phyloP scores from a whole-genome alignment of 2,113 vertebrate species.

The Cebus imitator region DNA sequence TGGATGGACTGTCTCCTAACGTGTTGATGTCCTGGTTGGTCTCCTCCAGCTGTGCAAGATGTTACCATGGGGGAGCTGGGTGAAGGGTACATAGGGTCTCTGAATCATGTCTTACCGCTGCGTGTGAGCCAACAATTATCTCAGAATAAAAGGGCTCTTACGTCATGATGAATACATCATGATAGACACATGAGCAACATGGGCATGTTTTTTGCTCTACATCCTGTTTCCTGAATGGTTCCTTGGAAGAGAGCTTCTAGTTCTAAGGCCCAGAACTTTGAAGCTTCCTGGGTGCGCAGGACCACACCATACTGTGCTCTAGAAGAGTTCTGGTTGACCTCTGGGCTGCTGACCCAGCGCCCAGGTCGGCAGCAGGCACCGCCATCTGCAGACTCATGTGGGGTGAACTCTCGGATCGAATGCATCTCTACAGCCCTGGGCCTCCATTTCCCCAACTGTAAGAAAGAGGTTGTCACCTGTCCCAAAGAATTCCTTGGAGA shows the following conservation, averaged over 20 bases:
- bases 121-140: neutral
- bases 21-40: neutral
- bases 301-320: neutral
- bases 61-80: too few relatives aligned
- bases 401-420: neutral
- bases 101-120: too few relatives aligned
- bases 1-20: neutral
- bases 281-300: neutral
- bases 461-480: too few relatives aligned
- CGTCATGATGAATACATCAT: neutral
- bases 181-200: too few relatives aligned
- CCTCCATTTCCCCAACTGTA: neutral
- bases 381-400: neutral
- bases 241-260: neutral
- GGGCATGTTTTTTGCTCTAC: too few relatives aligned
- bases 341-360: neutral
- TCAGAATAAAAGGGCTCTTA: neutral
- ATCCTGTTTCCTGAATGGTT: too few relatives aligned
- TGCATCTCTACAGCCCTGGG: too few relatives aligned
- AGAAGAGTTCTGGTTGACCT: neutral
- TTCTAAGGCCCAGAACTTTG: neutral
- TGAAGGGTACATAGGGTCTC: neutral
- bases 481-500: neutral
- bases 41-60: too few relatives aligned
- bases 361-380: rapidly evolving